phyloP scores from a whole-genome alignment of 2,888 invertebrate species.

The Alloscopus bannaensis region DNA sequence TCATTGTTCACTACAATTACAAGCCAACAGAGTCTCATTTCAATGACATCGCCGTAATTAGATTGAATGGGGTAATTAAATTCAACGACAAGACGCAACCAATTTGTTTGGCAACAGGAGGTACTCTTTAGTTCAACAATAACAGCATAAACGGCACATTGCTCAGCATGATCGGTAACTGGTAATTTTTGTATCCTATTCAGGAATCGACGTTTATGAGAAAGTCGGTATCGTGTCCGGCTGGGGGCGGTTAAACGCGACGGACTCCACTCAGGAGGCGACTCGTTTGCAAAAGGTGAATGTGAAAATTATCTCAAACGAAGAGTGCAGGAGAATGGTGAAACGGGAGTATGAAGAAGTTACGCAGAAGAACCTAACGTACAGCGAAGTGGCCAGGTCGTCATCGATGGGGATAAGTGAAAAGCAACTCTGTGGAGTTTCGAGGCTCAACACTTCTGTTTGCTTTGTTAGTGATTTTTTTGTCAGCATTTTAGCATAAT shows the following conservation, averaged over 20 bases:
- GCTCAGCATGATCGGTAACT: neutral
- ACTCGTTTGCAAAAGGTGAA: slow-evolving; percentile 66
- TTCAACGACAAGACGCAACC: slow-evolving; percentile 68
- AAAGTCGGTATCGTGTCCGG: slow-evolving; percentile 47
- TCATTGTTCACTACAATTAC: slow-evolving; percentile 69
- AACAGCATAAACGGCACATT: neutral
- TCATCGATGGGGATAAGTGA: slow-evolving; percentile 64
- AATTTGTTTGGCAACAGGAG: slow-evolving; percentile 65
- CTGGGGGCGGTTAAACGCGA: slow-evolving; percentile 67
- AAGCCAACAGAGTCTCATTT: slow-evolving; percentile 67
- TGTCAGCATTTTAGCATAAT: too few species aligned
- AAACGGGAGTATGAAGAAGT: slow-evolving; percentile 44
- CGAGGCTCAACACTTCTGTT: slow-evolving; percentile 64
- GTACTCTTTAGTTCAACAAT: too few species aligned
- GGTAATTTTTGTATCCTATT: neutral
- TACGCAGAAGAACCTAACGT: slow-evolving; percentile 57
- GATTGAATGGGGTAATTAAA: slow-evolving; percentile 54
- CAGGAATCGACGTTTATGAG: slow-evolving; percentile 36
- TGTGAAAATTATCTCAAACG: slow-evolving; percentile 64
- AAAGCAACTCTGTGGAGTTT: slow-evolving; percentile 68
- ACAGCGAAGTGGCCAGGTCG: slow-evolving; percentile 39
- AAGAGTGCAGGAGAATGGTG: slow-evolving; percentile 64
- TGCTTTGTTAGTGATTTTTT: slow-evolving; percentile 67
- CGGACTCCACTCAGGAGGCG: slow-evolving; percentile 48
- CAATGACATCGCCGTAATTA: slow-evolving; percentile 70